These are phyloP conservation scores for Mesopsocus fuscifrons DNA, from an alignment of 2,888 invertebrate genomes.

Conservation along the genomic window DNA sequence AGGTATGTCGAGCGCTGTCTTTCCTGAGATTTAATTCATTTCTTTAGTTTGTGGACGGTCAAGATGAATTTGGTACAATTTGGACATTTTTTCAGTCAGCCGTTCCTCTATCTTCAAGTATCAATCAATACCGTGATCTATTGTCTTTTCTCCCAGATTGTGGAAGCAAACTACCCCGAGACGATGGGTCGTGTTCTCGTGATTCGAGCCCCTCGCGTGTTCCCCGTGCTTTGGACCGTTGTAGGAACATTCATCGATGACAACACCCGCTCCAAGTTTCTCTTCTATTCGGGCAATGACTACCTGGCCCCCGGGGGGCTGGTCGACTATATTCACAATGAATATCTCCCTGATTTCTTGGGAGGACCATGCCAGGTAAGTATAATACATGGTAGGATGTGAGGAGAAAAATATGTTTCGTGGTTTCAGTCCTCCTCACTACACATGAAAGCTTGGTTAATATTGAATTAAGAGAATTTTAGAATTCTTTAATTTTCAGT, in stretches of 20 bases:
- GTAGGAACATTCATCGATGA: slow-evolving; percentile 90
- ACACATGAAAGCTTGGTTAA: no score
- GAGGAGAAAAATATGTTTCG: no score
- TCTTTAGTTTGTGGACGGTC: slow-evolving; percentile 21
- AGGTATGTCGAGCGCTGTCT: slow-evolving; percentile 17
- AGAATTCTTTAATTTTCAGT: slow-evolving; percentile 30
- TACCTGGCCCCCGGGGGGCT: slow-evolving; percentile 65
- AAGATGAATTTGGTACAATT: no score
- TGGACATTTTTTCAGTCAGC: no score
- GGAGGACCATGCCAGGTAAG: slow-evolving; percentile 75
- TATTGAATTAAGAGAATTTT: slow-evolving; percentile 7
- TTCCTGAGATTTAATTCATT: slow-evolving; percentile 4
- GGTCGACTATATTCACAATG: slow-evolving; percentile 65
- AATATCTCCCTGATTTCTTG: slow-evolving; percentile 78
- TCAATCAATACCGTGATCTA: no score
- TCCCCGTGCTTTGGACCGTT: slow-evolving; percentile 89
- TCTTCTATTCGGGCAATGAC: slow-evolving; percentile 81
- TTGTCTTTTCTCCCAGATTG: no score
- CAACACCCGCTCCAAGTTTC: slow-evolving; percentile 76
- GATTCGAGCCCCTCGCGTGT: slow-evolving; percentile 79
- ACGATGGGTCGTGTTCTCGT: slow-evolving; percentile 83
- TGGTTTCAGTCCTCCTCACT: no score
- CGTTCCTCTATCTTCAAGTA: no score
- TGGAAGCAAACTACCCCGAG: slow-evolving; percentile 88
- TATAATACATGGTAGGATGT: slow-evolving; percentile 15